These are phyloP conservation scores for Bellardia pandia DNA, from an alignment of 2,888 invertebrate genomes.

Conservation along the genomic window DNA sequence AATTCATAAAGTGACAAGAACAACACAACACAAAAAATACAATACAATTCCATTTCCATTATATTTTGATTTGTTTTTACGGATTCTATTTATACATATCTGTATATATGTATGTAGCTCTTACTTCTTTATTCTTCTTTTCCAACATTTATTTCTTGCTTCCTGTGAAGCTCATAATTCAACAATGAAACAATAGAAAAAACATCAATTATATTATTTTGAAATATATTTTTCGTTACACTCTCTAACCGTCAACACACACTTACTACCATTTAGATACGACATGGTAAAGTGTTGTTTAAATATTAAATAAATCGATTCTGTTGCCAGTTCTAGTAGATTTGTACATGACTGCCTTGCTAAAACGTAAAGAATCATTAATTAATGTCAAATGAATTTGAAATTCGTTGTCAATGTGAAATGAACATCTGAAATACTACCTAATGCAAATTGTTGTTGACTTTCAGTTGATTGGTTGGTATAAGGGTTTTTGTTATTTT, in stretches of 20 bases:
- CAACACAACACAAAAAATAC: neutral
- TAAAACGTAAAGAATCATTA: constrained; percentile 61
- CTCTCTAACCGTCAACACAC: neutral
- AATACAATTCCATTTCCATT: constrained; percentile 17
- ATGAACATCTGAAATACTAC: constrained; percentile 41
- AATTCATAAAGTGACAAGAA: constrained; percentile 24
- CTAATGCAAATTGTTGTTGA: constrained; percentile 35
- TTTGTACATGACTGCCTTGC: constrained; percentile 38
- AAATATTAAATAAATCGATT: constrained; percentile 36
- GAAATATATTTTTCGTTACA: constrained; percentile 12
- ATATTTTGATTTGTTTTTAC: constrained; percentile 7
- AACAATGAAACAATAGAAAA: constrained; percentile 40
- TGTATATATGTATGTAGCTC: neutral
- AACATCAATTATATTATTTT: constrained; percentile 36
- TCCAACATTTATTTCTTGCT: constrained; percentile 3
- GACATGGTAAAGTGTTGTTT: constrained; percentile 21
- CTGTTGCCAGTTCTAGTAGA: neutral
- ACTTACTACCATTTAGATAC: too few species aligned
- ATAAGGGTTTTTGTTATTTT: constrained; percentile 32
- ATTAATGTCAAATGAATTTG: constrained; percentile 68
- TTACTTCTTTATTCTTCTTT: neutral
- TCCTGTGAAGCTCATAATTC: constrained; percentile 30
- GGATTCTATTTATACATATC: neutral
- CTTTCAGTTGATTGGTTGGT: neutral
- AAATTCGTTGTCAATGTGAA: constrained; percentile 59